Evolutionary conservation across 1,140 invertebrate genomes (phyloP).

Genomic region (Acromyrmex heyeri): DNA sequence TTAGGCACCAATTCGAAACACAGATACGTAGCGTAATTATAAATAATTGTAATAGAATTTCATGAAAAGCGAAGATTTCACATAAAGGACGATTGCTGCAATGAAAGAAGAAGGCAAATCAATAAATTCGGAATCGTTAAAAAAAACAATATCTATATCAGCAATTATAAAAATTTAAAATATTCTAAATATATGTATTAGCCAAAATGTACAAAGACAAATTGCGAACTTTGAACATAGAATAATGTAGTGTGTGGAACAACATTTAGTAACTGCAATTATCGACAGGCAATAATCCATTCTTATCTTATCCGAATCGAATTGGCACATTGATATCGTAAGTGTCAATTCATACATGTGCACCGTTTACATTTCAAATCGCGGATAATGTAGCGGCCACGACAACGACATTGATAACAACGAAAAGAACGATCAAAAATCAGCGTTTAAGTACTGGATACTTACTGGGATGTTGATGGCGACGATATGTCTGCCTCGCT

Average conservation of each 20-base stretch:
- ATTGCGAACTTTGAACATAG: neutral
- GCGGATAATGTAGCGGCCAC: neutral
- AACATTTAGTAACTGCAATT: neutral
- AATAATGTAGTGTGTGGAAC: neutral
- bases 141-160: neutral
- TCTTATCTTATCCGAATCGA: constrained; percentile 39
- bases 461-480: neutral
- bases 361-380: neutral
- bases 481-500: constrained; percentile 2
- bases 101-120: neutral
- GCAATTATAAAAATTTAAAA: neutral
- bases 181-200: neutral
- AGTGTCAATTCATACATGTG: neutral
- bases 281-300: neutral
- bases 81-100: neutral
- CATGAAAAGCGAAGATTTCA: neutral
- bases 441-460: neutral
- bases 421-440: no score
- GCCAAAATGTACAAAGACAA: neutral
- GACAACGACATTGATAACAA: neutral
- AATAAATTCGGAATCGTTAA: neutral
- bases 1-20: neutral
- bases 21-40: neutral
- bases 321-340: neutral
- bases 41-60: neutral